Conservation (phyloP, 2,888 invertebrate genomes). For the Camponotus fellah region DNA sequence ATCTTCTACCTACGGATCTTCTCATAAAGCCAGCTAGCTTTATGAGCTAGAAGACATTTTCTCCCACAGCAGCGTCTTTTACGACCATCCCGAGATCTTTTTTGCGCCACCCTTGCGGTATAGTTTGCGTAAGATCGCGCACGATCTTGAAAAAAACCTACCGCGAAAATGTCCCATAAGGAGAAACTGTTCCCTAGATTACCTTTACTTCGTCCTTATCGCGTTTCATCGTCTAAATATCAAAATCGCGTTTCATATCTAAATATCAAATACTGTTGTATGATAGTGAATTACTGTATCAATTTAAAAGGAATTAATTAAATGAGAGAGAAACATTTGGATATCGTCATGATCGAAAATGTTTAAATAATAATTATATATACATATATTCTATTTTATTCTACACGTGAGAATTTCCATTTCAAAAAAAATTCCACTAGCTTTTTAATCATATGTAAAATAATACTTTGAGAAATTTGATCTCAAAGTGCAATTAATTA, state of each 20-base stretch:
- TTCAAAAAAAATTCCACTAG: background rate
- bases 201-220: background rate
- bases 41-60: slow-evolving; percentile 57
- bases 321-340: background rate
- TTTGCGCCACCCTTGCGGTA: background rate
- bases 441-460: slow-evolving; percentile 21
- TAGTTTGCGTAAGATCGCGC: slow-evolving; percentile 30
- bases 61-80: slow-evolving; percentile 51
- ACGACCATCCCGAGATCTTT: slow-evolving; percentile 40
- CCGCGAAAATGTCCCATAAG: slow-evolving; percentile 12
- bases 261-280: background rate
- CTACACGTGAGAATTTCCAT: background rate
- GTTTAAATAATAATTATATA: background rate
- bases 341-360: background rate
- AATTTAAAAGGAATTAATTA: slow-evolving; percentile 3
- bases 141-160: slow-evolving; percentile 14
- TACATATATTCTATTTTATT: background rate
- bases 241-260: background rate
- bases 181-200: slow-evolving; percentile 5
- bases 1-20: slow-evolving; percentile 17
- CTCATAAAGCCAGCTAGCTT: slow-evolving; percentile 54
- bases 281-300: background rate
- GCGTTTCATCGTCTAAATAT: slow-evolving; percentile 6
- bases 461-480: background rate
- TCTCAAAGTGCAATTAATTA: background rate